These are phyloP conservation scores for Poecilobothrus nobilitatus DNA, from an alignment of 2,888 invertebrate species.

Conservation along the genomic window DNA sequence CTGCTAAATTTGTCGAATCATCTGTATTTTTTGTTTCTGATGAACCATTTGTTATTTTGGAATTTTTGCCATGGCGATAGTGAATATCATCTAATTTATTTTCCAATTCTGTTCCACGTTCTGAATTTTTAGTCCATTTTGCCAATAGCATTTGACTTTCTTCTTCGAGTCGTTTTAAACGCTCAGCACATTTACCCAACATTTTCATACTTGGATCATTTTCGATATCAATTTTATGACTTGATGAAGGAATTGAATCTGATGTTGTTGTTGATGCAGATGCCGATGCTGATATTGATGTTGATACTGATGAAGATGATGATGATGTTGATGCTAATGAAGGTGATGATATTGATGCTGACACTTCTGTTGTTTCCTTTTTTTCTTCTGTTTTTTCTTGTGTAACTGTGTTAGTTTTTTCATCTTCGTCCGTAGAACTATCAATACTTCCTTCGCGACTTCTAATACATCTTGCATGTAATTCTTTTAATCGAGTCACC, in stretches of 20 bases:
- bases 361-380: background rate
- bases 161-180: slow-evolving; percentile 57
- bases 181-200: slow-evolving; percentile 30
- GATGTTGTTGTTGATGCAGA: background rate
- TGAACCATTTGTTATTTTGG: slow-evolving; percentile 19
- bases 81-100: slow-evolving; percentile 35
- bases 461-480: slow-evolving; percentile 28
- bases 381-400: slow-evolving; percentile 4
- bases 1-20: slow-evolving; percentile 16
- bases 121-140: slow-evolving; percentile 31
- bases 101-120: slow-evolving; percentile 31
- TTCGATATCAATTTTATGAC: background rate
- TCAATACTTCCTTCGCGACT: slow-evolving; percentile 40
- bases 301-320: too few species aligned
- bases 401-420: slow-evolving; percentile 20
- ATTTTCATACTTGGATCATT: background rate
- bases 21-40: slow-evolving; percentile 14
- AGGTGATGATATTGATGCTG: background rate
- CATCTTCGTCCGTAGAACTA: slow-evolving; percentile 36
- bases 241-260: background rate
- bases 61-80: slow-evolving; percentile 28
- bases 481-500: slow-evolving; percentile 34
- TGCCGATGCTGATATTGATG: too few species aligned
- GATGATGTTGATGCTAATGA: too few species aligned
- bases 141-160: slow-evolving; percentile 64